Base-by-base conservation (phyloP, 2,113 vertebrate genomes). In the Stigmatopora nigra region DNA sequence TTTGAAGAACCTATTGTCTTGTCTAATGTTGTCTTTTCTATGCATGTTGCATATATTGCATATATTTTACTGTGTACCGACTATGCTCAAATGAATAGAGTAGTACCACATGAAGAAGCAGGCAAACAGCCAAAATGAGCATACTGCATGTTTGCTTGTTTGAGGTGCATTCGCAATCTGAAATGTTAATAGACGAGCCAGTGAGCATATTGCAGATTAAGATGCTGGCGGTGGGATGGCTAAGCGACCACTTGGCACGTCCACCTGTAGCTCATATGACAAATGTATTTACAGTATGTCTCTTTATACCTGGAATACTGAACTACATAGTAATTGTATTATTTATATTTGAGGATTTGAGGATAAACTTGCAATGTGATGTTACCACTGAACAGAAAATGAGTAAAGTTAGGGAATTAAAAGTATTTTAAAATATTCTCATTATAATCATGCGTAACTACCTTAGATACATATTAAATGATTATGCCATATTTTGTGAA, bases 151-250 rank as follows among this genome's bases (percentile, higher is more conserved):
- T 63, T 56, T 52, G 66, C 71, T 35, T 62, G 14, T 79, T 72
- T 84, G 75, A 74, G 64, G 64, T 63, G 67, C 51, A 77, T 79
- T 72, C 56, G 44, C 64, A 70, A 76, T 75, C 80, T 75, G 61
- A 77, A 65, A 78, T 69, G 72, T 76, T 71, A 79, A 71, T 57
- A 67, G 19, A 57, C 60, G 64, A 72, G 79, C 83, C 85, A 85
- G 0, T 67, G 83, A 87, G 70, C 85, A 87, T 85, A 85, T 82
- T 84, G 81, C 66, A 81, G 80, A 81, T 80, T 77, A 69, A 44
- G 67, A 55, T 64, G 76, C 57, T 69, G 49, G 65, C 68, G 72
- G 75, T 35, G 25, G 25, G 25, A 31, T 31, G 25, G 25, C 61
- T 46, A 65, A 72, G 62, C 20, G 19, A 74, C 79, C 68, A 74